Evolutionary conservation across 2,888 invertebrate genomes (phyloP).

Genomic region (Hybos culiciformis): DNA sequence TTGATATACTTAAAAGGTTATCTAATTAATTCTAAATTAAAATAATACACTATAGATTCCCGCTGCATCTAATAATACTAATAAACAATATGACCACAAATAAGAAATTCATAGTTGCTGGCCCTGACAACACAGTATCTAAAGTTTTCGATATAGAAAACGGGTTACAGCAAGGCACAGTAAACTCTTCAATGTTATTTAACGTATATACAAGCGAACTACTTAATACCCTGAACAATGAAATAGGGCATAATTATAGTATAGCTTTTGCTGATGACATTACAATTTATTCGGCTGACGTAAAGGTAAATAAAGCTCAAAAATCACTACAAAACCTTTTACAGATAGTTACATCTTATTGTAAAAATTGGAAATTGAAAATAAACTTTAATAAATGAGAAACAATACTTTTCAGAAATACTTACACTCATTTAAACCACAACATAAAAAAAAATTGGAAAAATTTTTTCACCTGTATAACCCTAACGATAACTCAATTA

Average conservation of each 20-base stretch:
- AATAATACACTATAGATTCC: too few species aligned
- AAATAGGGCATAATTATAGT: neutral
- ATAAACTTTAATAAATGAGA: neutral
- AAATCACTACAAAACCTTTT: neutral
- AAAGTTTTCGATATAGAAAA: neutral
- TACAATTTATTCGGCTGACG: neutral
- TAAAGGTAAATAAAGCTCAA: neutral
- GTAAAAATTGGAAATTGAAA: neutral
- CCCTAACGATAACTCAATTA: too few species aligned
- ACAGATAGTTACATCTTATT: neutral
- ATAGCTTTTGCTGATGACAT: neutral
- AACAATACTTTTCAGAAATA: neutral
- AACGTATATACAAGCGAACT: neutral
- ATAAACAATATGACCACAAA: neutral
- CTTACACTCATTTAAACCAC: neutral
- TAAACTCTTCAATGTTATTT: neutral
- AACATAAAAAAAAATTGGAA: neutral
- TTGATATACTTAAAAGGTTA: too few species aligned
- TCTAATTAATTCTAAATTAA: too few species aligned
- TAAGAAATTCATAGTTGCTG: neutral
- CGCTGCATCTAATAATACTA: neutral
- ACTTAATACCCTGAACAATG: neutral
- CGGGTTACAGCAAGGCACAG: neutral
- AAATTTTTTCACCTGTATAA: too few species aligned
- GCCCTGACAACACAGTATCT: neutral